Percentiles rank a stretch among this genome's conserved stretches.
Evolutionary conservation across 2,113 vertebrate genomes (phyloP).

Genomic region (Neodon shergylaensis): DNA sequence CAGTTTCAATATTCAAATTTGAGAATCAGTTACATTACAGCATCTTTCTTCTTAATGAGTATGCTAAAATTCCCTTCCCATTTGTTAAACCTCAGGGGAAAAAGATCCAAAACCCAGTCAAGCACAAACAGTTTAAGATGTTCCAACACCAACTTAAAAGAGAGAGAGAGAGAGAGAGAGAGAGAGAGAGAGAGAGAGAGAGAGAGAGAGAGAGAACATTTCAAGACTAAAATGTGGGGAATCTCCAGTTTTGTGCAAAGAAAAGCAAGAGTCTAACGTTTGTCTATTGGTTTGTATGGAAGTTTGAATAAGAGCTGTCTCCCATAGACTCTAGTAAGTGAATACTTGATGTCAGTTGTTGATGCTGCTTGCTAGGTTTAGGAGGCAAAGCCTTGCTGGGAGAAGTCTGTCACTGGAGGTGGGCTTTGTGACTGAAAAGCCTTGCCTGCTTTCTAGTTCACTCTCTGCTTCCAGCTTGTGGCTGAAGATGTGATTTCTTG

Average conservation of each 20-base stretch:
- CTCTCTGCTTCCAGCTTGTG: not conserved
- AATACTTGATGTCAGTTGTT: not conserved
- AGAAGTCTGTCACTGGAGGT: not conserved
- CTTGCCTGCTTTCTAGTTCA: not conserved
- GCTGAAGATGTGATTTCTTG: not conserved
- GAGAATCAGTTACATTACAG: not conserved
- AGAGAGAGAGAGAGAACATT: not conserved
- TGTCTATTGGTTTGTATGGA: not conserved
- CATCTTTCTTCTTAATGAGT: slow-evolving; percentile 4
- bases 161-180: too few species aligned
- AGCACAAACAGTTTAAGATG: not conserved
- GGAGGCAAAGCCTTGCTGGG: not conserved
- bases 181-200: not conserved
- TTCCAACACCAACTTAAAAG: not conserved
- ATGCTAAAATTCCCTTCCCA: not conserved
- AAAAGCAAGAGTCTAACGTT: not conserved
- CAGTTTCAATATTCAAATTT: not conserved
- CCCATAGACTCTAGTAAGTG: not conserved
- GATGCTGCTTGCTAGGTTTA: not conserved
- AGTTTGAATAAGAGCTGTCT: not conserved
- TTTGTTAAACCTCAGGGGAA: not conserved
- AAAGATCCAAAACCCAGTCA: slow-evolving; percentile 1
- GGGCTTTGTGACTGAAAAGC: not conserved
- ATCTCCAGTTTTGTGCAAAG: not conserved
- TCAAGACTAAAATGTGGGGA: slow-evolving; percentile 32